Conservation (phyloP, 2,113 vertebrate species). For the Aplodontia rufa region DNA sequence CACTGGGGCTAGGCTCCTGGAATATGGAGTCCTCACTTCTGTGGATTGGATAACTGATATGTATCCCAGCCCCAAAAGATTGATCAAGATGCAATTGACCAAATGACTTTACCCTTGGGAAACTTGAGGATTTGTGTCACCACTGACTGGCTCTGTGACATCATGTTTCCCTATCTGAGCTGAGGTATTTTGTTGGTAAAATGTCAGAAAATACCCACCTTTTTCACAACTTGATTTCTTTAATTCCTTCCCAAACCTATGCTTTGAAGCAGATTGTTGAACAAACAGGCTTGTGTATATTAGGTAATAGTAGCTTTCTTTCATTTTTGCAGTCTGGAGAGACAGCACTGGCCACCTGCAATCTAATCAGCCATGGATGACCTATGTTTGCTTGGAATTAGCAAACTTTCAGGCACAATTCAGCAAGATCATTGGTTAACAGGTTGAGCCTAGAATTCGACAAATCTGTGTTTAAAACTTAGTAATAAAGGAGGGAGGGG, state of each 20-base stretch:
- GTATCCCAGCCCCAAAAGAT: not conserved
- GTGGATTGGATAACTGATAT: not conserved
- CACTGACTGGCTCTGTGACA: not conserved
- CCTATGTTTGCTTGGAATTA: not conserved
- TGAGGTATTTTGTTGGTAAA: not conserved
- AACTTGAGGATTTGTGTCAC: not conserved
- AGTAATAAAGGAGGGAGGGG: not conserved
- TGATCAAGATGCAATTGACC: not conserved
- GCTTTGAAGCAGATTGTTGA: slow-evolving; percentile 14
- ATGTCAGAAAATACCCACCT: not conserved
- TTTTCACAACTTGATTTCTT: not conserved
- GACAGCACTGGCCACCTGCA: not conserved
- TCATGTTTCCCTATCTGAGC: not conserved
- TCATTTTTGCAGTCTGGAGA: not conserved
- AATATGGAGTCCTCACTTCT: not conserved
- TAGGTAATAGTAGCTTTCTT: not conserved
- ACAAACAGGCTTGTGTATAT: not conserved
- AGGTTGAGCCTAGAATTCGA: not conserved
- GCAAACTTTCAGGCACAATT: not conserved
- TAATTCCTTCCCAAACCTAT: not conserved
- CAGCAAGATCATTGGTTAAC: not conserved
- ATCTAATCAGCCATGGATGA: not conserved
- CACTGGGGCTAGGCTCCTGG: not conserved
- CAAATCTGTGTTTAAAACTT: not conserved
- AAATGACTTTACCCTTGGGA: not conserved